A percentile compares a stretch with the other conserved stretches of the same genome.
Evolutionary conservation across 2,113 vertebrate genomes (phyloP).

Genomic region (Peucedramus taeniatus): DNA sequence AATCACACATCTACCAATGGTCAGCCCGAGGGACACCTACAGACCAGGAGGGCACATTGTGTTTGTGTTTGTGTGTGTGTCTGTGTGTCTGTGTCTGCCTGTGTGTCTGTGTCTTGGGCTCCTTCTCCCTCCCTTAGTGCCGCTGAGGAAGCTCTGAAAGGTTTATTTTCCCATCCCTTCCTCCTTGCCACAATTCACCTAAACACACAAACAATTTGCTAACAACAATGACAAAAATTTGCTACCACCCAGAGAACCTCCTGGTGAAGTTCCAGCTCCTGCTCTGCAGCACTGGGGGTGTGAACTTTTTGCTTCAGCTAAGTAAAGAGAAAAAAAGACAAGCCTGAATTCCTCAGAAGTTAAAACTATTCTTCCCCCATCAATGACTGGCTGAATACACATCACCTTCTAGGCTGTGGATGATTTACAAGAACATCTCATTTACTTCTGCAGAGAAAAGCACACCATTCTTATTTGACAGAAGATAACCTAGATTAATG

Average conservation of each 20-base stretch:
- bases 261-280: background rate
- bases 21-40: background rate
- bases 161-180: background rate
- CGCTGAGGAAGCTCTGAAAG: background rate
- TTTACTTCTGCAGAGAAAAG: background rate
- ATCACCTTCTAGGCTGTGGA: background rate
- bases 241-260: background rate
- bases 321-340: background rate
- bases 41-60: background rate
- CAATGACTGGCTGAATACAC: background rate
- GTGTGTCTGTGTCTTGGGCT: background rate
- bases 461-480: background rate
- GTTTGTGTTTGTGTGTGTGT: too few species aligned
- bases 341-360: background rate
- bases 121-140: background rate
- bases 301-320: background rate
- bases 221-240: background rate
- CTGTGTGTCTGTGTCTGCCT: rapidly evolving
- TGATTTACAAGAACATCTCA: background rate
- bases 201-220: rapidly evolving
- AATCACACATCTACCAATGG: rapidly evolving
- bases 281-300: background rate
- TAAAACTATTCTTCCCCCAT: background rate
- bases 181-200: background rate
- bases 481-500: background rate